Evolutionary conservation across 2,113 vertebrate genomes (phyloP).

Genomic region (Corapipo altera): DNA sequence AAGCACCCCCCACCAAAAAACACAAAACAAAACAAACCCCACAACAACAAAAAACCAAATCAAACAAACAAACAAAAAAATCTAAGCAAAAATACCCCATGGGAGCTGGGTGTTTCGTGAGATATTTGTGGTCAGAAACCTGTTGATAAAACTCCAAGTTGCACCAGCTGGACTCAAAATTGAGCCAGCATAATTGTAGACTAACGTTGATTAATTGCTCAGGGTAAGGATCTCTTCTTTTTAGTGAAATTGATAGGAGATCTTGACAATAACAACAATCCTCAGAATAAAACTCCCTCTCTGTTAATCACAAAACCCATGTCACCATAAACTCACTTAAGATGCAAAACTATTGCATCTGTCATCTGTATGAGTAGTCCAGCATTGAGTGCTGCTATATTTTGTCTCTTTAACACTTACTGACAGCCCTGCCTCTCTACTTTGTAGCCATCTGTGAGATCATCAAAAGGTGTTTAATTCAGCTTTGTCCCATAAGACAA

Average conservation of each 20-base stretch:
- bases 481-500: not conserved
- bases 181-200: not conserved
- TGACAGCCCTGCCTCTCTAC: not conserved
- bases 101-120: not conserved
- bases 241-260: not conserved
- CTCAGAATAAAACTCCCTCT: not conserved
- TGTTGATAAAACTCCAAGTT: not conserved
- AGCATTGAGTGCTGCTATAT: not conserved
- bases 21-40: not conserved
- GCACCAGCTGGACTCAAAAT: not conserved
- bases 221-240: not conserved
- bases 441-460: not conserved
- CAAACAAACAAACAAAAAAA: not conserved
- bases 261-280: not conserved
- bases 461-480: not conserved
- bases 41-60: not conserved
- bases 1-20: not conserved
- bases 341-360: not conserved
- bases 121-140: not conserved
- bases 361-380: not conserved
- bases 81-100: not conserved
- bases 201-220: not conserved
- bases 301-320: not conserved
- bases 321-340: not conserved
- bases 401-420: not conserved